Evolutionary conservation across 2,797 vertebrate genomes (phyloP).

Genomic region (Tinamus major): DNA sequence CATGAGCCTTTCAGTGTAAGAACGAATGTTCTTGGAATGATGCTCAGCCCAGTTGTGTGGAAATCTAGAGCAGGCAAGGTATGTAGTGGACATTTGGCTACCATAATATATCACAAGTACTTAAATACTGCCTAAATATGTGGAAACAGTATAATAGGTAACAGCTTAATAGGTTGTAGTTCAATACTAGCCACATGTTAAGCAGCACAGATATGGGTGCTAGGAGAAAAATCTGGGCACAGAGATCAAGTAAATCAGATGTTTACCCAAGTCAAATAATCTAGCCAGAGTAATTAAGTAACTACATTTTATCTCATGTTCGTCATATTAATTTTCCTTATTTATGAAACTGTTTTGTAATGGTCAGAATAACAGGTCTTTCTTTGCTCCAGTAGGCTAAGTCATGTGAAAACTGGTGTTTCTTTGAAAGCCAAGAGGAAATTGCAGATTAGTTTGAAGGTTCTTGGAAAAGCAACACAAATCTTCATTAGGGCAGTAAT

Average conservation of each 20-base stretch:
- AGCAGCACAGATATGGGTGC: not conserved
- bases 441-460: conserved; percentile 61
- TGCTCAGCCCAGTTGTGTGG: not conserved
- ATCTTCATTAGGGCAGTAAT: conserved; percentile 77
- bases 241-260: not conserved
- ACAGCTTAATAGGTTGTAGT: not conserved
- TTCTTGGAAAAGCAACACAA: conserved; percentile 74
- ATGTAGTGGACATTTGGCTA: not conserved
- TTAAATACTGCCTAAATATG: not conserved
- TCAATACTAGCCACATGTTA: conserved; percentile 7
- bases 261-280: not conserved
- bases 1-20: not conserved
- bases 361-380: conserved; percentile 20
- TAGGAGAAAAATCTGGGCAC: conserved; percentile 1
- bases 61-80: not conserved
- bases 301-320: conserved; percentile 12
- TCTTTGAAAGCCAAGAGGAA: conserved; percentile 63
- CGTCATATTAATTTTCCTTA: conserved; percentile 37
- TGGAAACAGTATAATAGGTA: conserved; percentile 8
- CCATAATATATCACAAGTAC: not conserved
- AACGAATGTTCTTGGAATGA: not conserved
- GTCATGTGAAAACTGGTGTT: conserved; percentile 34
- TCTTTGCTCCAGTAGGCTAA: conserved; percentile 1
- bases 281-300: conserved; percentile 27
- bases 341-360: conserved; percentile 33